phyloP scores from a whole-genome alignment of 1,140 invertebrate genomes.

The Saccostrea glomerata region DNA sequence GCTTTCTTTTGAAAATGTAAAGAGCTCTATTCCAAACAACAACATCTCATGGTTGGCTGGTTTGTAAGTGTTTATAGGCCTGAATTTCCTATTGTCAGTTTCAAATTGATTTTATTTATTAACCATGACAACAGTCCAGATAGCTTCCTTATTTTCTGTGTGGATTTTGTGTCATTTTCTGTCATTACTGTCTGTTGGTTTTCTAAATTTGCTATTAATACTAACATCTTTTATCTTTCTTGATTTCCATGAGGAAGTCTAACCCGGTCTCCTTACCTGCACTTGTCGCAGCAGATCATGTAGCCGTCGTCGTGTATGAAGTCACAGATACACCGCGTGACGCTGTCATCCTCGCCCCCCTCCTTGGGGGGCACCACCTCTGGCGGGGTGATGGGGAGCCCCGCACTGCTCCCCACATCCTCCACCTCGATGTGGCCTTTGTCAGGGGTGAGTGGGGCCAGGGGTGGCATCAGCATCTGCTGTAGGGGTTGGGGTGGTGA shows the following conservation, averaged over 20 bases:
- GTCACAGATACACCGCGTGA: conserved; percentile 95
- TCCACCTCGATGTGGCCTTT: conserved; percentile 79
- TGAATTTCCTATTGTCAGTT: not conserved
- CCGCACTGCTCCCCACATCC: conserved; percentile 67
- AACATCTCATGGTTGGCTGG: not conserved
- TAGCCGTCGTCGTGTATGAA: conserved; percentile 98
- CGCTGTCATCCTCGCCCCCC: conserved; percentile 84
- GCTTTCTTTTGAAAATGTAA: not conserved
- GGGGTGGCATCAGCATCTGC: conserved; percentile 25
- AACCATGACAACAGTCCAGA: not conserved
- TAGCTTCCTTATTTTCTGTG: not conserved
- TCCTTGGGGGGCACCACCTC: conserved; percentile 61
- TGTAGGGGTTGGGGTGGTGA: conserved; percentile 77
- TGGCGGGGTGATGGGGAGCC: conserved; percentile 58
- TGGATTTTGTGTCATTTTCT: not conserved
- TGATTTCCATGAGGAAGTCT: no score
- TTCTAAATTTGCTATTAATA: no score
- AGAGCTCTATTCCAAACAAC: not conserved
- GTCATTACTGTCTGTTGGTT: no score
- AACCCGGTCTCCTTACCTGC: conserved; percentile 82
- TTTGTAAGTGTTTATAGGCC: not conserved
- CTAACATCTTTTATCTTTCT: no score
- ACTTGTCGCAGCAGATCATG: conserved; percentile 97
- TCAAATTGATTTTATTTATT: not conserved
- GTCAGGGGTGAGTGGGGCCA: conserved; percentile 74